Conservation (phyloP, 1,140 invertebrate species). For the Varroa destructor region DNA sequence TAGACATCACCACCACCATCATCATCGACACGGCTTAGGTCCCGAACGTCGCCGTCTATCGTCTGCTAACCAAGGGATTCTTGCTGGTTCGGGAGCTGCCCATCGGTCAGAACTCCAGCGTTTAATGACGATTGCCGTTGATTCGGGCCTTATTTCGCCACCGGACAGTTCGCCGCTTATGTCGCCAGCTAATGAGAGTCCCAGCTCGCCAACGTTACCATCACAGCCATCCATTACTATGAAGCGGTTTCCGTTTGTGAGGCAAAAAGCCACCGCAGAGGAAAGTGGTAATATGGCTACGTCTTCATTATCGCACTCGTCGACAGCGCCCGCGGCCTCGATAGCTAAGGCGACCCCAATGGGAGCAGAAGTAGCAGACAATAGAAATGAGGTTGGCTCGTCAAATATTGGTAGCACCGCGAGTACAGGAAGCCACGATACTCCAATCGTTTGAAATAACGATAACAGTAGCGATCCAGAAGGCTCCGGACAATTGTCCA, state of each 20-base stretch:
- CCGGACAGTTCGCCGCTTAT: not conserved
- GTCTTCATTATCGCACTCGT: no score
- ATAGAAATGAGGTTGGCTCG: no score
- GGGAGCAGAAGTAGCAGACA: no score
- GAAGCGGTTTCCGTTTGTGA: conserved; percentile 13
- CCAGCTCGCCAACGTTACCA: conserved; percentile 8
- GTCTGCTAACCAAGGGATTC: not conserved
- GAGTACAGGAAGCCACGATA: no score
- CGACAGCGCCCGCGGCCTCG: no score
- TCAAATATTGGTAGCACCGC: no score
- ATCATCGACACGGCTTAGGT: conserved; percentile 16
- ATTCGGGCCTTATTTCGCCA: conserved; percentile 19
- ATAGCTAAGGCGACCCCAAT: no score
- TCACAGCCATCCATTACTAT: not conserved
- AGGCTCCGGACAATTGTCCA: no score
- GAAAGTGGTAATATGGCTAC: no score
- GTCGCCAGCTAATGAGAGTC: conserved; percentile 1
- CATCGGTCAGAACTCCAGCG: conserved; percentile 2
- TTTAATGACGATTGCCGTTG: conserved; percentile 12
- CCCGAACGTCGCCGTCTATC: conserved; percentile 14
- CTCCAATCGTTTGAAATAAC: no score
- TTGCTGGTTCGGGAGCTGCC: not conserved
- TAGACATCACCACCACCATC: conserved; percentile 24
- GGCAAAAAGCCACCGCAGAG: conserved; percentile 11
- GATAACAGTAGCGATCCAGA: no score